Evolutionary conservation across 2,888 invertebrate genomes (phyloP), one percentile per base, ranked within the genome.

Genomic region (Drosophila kambysellisi): DNA sequence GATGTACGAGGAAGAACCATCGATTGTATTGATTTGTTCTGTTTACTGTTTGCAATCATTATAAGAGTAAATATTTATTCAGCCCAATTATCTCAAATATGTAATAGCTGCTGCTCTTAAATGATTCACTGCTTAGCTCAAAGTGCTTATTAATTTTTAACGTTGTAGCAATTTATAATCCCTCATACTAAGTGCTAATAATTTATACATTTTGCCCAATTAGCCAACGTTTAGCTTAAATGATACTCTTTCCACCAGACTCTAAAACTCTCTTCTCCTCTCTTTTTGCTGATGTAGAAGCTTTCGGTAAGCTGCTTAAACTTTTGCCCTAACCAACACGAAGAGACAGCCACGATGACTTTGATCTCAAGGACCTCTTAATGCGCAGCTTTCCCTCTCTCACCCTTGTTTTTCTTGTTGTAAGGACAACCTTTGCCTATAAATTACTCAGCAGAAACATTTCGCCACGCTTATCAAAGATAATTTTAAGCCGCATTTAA

Each of bases 401-500:
- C 6, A 29, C 17, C 30, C 15, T 41, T 41, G 41, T 41, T 20
- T 2, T 37, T 37, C n/a, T 25, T 58, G 69, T 37, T 56, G 53
- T 54, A 57, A 60, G 65, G 48, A 72, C 65, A 65, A 66, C 52
- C 60, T 46, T 53, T 77, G 80, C 73, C 82, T 85, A 86, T 88
- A 85, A 85, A 88, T 85, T 82, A 86, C 88, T 86, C 83, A 82
- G 79, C 88, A 71, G 79, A 53, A 76, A 70, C 76, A 83, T 85
- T 85, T 88, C 81, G 81, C 74, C 78, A 70, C 80, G 83, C 86
- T 82, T 88, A 85, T 85, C 88, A 85, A 85, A 85, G 83, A 85
- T 85, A 86, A 88, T 85, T 85, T 85, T 85, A 85, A 88, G 85
- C 88, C 85, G 85, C 85, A 88, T 85, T 88, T 85, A 86, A 85